Conservation (phyloP, 64 coral and sea anemone genomes). For the Montipora capricornis region DNA sequence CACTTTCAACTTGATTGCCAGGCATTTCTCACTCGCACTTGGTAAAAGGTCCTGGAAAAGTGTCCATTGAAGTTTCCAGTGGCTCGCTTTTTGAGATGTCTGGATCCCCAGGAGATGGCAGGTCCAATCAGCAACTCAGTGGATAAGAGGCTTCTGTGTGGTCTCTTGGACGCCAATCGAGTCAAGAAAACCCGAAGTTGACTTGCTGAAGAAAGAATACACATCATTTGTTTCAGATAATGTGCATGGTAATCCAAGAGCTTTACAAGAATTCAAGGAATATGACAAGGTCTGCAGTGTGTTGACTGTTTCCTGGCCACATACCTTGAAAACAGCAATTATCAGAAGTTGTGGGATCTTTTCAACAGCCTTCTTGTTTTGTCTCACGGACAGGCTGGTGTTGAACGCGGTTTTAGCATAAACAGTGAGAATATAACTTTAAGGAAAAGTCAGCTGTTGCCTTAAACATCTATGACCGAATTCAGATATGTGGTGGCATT, state of each 20-base stretch:
- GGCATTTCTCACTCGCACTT: neutral
- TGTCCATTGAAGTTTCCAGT: neutral
- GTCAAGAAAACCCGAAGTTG: neutral
- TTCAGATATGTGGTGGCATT: neutral
- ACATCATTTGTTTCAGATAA: neutral
- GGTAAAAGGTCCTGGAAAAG: neutral
- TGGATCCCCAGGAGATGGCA: neutral
- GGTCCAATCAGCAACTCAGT: slow-evolving; percentile 27
- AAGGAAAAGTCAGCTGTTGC: neutral
- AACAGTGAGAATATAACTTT: slow-evolving; percentile 37
- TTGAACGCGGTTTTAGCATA: neutral
- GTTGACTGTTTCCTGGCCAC: neutral
- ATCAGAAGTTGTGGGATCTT: neutral
- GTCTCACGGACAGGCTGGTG: neutral
- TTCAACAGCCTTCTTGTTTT: neutral
- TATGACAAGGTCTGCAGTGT: neutral
- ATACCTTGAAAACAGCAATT: neutral
- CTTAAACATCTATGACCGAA: neutral
- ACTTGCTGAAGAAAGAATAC: neutral
- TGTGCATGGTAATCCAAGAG: neutral
- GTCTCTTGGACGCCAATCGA: neutral
- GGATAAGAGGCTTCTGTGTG: neutral
- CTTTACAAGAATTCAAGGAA: neutral
- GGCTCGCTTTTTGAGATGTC: neutral
- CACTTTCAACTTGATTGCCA: neutral